Conservation (phyloP, 2,113 vertebrate species). For the Epinephelus cyanopodus region DNA sequence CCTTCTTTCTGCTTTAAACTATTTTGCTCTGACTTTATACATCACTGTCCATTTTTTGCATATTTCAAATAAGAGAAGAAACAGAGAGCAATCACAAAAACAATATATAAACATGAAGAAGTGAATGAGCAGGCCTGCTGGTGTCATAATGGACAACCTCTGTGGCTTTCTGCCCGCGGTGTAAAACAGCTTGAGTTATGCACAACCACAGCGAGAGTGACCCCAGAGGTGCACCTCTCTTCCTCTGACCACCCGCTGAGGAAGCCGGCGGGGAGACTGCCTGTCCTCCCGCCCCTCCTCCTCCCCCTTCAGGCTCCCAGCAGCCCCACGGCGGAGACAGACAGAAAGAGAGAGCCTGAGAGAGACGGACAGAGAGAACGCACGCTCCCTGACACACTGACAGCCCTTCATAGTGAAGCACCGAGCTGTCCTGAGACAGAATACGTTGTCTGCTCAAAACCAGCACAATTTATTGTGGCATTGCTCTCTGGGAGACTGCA, state of each 20-base stretch:
- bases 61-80: not conserved
- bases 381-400: constrained; percentile 60
- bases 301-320: constrained; percentile 13
- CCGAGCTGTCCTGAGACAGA: constrained; percentile 68
- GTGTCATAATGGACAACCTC: constrained; percentile 13
- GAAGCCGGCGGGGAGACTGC: not conserved
- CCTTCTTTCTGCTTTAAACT: not conserved
- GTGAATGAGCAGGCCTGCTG: constrained; percentile 5
- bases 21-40: not conserved
- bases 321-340: constrained; percentile 10
- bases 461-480: constrained; percentile 60
- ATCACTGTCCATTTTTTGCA: not conserved
- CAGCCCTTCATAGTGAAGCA: constrained; percentile 64
- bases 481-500: constrained; percentile 52
- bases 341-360: not conserved
- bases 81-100: not conserved
- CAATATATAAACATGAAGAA: constrained; percentile 15
- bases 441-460: constrained; percentile 54
- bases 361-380: constrained; percentile 33
- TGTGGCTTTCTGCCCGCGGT: constrained; percentile 34
- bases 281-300: not conserved
- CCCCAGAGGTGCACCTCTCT: constrained; percentile 52
- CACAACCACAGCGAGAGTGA: constrained; percentile 54
- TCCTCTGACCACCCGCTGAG: constrained; percentile 37
- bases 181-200: constrained; percentile 65